Evolutionary conservation across 53 echinoderm and acorn worm species (phyloP).

Genomic region (Stichopus horrens): DNA sequence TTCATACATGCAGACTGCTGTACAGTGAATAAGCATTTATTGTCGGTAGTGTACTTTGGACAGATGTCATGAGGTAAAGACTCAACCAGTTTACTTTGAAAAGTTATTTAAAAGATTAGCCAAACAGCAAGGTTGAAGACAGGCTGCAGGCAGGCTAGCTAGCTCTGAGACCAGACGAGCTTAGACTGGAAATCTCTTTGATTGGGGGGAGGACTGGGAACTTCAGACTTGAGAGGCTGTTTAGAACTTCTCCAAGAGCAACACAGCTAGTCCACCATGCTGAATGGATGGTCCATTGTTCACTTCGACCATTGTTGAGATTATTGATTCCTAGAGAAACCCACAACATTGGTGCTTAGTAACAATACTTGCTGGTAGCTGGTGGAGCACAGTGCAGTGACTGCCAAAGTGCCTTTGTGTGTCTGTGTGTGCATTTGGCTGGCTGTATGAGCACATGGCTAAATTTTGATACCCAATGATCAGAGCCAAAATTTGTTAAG

Average conservation of each 20-base stretch:
- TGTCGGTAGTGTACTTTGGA: not conserved
- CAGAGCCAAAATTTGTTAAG: too few relatives aligned
- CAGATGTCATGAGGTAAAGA: not conserved
- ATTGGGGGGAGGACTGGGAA: not conserved
- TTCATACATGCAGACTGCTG: not conserved
- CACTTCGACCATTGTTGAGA: not conserved
- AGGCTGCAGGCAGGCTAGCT: too few relatives aligned
- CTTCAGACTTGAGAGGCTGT: too few relatives aligned
- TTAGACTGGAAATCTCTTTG: not conserved
- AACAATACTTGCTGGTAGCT: not conserved
- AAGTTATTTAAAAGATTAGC: not conserved
- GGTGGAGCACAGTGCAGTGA: not conserved
- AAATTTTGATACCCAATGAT: too few relatives aligned
- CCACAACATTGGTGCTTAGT: constrained; percentile 34
- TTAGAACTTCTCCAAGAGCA: too few relatives aligned
- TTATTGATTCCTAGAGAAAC: not conserved
- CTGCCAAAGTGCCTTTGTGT: not conserved
- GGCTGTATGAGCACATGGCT: too few relatives aligned
- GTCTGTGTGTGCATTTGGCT: not conserved
- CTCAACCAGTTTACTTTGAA: not conserved
- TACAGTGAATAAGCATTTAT: constrained; percentile 27
- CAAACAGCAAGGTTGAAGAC: not conserved
- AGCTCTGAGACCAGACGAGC: not conserved
- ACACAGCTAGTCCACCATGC: not conserved
- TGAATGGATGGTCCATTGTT: not conserved